phyloP scores from a whole-genome alignment of 2,888 invertebrate species.

The Hemicrepidius hirtus region DNA sequence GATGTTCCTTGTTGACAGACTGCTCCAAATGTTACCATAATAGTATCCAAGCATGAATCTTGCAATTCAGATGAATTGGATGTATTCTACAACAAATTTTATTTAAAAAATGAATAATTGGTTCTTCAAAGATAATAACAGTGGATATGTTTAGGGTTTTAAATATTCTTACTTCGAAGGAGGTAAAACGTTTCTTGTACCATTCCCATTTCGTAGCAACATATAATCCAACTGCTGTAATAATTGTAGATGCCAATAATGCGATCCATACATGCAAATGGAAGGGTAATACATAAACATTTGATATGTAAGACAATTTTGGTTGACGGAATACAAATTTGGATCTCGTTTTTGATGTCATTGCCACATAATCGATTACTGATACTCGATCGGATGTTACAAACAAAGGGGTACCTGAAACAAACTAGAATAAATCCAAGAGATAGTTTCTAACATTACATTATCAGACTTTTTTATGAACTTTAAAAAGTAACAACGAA shows the following conservation, averaged over 20 bases:
- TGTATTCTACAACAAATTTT: constrained; percentile 37
- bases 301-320: constrained; percentile 81
- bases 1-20: constrained; percentile 78
- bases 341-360: constrained; percentile 80
- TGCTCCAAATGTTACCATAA: constrained; percentile 76
- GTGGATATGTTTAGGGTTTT: not conserved
- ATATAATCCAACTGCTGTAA: constrained; percentile 71
- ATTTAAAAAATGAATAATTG: no score
- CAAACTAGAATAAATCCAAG: not conserved
- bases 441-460: no score
- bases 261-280: constrained; percentile 79
- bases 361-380: constrained; percentile 79
- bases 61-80: constrained; percentile 52
- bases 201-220: constrained; percentile 71
- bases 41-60: constrained; percentile 73
- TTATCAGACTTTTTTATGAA: no score
- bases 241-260: constrained; percentile 69
- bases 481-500: no score
- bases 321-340: constrained; percentile 84
- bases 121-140: no score
- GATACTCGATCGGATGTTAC: constrained; percentile 77
- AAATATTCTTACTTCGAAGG: constrained; percentile 29
- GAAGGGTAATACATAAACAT: constrained; percentile 83
- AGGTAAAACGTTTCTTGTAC: constrained; percentile 51
- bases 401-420: constrained; percentile 78